Evolutionary conservation across 2,797 vertebrate species (phyloP).

Genomic region (Pangasius krempfi): DNA sequence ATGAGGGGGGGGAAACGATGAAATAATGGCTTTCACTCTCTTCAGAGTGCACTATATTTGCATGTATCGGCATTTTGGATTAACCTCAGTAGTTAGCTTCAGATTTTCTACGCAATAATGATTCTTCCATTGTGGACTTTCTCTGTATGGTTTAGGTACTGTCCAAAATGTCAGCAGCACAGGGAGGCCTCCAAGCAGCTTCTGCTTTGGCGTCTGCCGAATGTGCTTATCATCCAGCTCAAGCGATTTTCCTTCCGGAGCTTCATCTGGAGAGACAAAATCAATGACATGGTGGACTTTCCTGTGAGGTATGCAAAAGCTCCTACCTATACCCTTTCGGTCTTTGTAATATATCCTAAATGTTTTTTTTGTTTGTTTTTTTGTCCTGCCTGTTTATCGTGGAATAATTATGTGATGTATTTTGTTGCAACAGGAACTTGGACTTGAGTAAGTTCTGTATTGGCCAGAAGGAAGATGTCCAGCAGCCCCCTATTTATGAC

Average conservation of each 20-base stretch:
- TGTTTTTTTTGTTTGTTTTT: no score
- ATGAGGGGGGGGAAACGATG: rapidly evolving
- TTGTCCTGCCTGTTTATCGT: not conserved
- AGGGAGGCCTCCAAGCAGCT: slow-evolving; percentile 96
- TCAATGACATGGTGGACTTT: slow-evolving; percentile 98
- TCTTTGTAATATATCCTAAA: not conserved
- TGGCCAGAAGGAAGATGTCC: slow-evolving; percentile 93
- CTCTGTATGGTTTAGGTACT: slow-evolving; percentile 81
- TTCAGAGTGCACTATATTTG: not conserved
- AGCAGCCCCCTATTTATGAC: slow-evolving; percentile 93
- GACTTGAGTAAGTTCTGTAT: slow-evolving; percentile 98
- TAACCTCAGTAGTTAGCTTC: not conserved
- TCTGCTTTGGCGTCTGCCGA: slow-evolving; percentile 94
- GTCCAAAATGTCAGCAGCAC: slow-evolving; percentile 97
- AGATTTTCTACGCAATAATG: no score
- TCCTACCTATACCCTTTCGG: not conserved
- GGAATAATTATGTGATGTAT: not conserved
- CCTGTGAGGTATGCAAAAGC: slow-evolving; percentile 83
- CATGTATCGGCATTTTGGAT: not conserved
- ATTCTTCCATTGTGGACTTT: not conserved
- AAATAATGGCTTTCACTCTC: not conserved
- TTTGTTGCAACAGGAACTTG: slow-evolving; percentile 79
- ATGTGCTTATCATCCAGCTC: slow-evolving; percentile 96
- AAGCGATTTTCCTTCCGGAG: slow-evolving; percentile 99
- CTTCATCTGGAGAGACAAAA: slow-evolving; percentile 99